Base-by-base conservation (phyloP, 2,888 invertebrate genomes). In the Noctua fimbriata region DNA sequence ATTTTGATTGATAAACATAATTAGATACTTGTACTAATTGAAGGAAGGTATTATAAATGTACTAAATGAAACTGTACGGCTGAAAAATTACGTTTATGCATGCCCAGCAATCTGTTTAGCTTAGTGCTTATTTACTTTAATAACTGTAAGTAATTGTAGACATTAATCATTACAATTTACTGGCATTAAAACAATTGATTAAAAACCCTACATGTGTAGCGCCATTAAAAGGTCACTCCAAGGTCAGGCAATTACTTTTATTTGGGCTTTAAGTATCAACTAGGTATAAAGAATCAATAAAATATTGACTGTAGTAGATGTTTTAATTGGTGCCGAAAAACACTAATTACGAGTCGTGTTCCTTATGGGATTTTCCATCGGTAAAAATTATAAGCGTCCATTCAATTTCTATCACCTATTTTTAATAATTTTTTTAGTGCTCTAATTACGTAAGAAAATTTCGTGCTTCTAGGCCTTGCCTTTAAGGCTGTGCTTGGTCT, bases 11-110 rank as follows among this genome's bases (percentile, higher is more conserved):
- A 58, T n/a, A 9, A 24, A 32, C 32, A 73, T 72, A 75, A 75
- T 55, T 24, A 32, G 18, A 41, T 32, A 18, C 49, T 55, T 32
- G 28, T 32, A n/a, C n/a, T 67, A 67, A 44, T 67, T 67, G 44
- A n/a, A 44, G 44, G n/a, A n/a, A 32, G 9, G 2, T 73, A 36
- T 66, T 47, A 78, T 18, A 36, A 67, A 78, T 67, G 77, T 44
- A 44, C 10, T 52, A 32, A 78, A 55, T 32, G n/a, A 47, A 55
- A 36, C 1, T 10, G 16, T 21, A 41, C 5, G 24, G 7, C 18
- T 79, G 49, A 58, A 78, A 78, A 49, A 69, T 79, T 60, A 78
- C 58, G 41, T 49, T 69, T 49, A 36, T 60, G 1, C 28, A 49
- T 63, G 32, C 49, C 5, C 44, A 60, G 14, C 41, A 78, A 70